These are phyloP conservation scores for Schizopygopsis pylzovi DNA, from an alignment of 2,797 vertebrate genomes.

Conservation along the genomic window DNA sequence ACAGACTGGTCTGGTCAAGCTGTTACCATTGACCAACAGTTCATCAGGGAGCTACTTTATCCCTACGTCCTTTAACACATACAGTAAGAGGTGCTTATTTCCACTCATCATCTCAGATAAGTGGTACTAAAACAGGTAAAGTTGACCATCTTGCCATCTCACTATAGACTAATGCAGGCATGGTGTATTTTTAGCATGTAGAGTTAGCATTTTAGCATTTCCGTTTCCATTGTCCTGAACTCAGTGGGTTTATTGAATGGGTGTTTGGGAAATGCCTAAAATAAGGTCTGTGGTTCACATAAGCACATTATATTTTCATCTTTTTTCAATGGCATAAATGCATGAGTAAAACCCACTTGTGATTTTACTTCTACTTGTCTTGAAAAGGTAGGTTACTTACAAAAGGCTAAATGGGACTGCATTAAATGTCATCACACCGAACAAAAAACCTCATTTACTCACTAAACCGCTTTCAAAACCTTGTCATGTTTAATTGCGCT, in stretches of 20 bases:
- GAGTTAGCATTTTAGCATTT: neutral
- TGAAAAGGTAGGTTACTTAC: neutral
- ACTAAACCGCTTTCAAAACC: neutral
- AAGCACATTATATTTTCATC: neutral
- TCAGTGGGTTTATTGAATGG: neutral
- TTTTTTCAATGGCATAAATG: neutral
- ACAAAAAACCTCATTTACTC: neutral
- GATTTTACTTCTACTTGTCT: neutral
- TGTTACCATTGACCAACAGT: neutral
- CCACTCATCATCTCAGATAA: constrained; percentile 9
- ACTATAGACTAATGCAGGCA: neutral
- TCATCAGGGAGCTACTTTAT: neutral
- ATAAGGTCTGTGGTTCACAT: neutral
- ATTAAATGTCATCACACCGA: neutral
- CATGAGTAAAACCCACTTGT: neutral
- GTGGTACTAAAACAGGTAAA: neutral
- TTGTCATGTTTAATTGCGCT: neutral
- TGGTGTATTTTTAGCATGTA: neutral
- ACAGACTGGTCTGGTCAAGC: neutral
- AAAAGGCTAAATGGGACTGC: neutral
- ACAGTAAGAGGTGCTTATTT: constrained; percentile 5
- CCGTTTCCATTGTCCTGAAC: neutral
- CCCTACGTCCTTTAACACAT: neutral
- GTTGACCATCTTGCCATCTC: neutral
- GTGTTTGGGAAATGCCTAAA: neutral